Evolutionary conservation across 2,113 vertebrate species (phyloP), one percentile per base, ranked within the genome.

Genomic region (Heloderma charlesbogerti): DNA sequence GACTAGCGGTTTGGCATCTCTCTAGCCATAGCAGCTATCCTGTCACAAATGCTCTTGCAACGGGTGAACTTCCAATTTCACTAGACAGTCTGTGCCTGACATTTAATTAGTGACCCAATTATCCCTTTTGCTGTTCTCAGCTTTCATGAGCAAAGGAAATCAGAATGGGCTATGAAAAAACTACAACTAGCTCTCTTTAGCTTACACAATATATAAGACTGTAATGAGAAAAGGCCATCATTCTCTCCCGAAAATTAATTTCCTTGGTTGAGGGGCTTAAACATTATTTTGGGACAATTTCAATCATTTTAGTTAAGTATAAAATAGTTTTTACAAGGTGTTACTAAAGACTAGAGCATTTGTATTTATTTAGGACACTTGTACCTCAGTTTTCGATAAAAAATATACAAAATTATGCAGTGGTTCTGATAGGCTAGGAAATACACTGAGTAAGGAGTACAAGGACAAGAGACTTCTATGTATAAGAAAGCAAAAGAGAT

Each of bases 101-200:
- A 98, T 98, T 98, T 98, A 97, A 99, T 98, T 98, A 98, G 97
- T 96, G 96, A 97, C 94, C 95, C 95, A 98, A 98, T 98, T 98
- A 98, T 96, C 96, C 92, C 89, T 95, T 97, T 94, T 96, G 95
- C 95, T 96, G 95, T 92, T 97, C 95, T 98, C 97, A 97, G 96
- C 95, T 95, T 95, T 92, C 90, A 94, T 88, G 82, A 95, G 87
- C 88, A 95, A 95, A 94, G 94, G 82, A 95, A 93, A 94, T 94
- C 71, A 95, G 95, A 96, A 91, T 84, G 90, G 91, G 60, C 86
- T 96, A 94, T 85, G 89, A 90, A 13, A 80, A 96, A 96, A 96
- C 96, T 94, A 94, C 86, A 94, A 96, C 92, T 74, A 94, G 89
- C 63, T 92, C 82, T 84, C 93, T 80, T 67, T 86, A 86, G 60